Percentiles rank a stretch among this genome's conserved stretches.
These are phyloP conservation scores for Gadus chalcogrammus DNA, from an alignment of 2,113 vertebrate genomes.

Conservation along the genomic window DNA sequence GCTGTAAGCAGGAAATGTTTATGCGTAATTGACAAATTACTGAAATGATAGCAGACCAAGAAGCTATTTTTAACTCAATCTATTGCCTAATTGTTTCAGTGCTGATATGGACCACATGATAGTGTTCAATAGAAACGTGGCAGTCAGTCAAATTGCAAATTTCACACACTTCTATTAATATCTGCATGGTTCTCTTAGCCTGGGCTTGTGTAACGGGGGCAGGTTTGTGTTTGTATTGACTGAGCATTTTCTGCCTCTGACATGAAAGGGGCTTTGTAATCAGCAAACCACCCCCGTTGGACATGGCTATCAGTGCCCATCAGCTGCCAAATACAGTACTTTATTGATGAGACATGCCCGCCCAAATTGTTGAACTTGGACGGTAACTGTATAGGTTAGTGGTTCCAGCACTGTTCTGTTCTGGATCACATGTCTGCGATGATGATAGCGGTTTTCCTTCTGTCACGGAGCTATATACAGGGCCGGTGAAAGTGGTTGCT, in stretches of 20 bases:
- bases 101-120: too few species aligned
- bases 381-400: neutral
- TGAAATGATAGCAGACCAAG: too few species aligned
- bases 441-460: too few species aligned
- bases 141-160: conserved; percentile 48
- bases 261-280: conserved; percentile 51
- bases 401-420: too few species aligned
- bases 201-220: conserved; percentile 45
- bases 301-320: conserved; percentile 37
- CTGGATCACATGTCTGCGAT: too few species aligned
- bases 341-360: too few species aligned
- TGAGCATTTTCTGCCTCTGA: conserved; percentile 45
- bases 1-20: too few species aligned
- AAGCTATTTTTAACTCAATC: too few species aligned
- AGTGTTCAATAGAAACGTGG: conserved; percentile 35
- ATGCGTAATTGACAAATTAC: too few species aligned
- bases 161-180: conserved; percentile 58
- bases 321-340: conserved; percentile 11
- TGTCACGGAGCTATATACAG: too few species aligned
- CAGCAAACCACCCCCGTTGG: conserved; percentile 33
- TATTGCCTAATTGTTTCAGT: too few species aligned
- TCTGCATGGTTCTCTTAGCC: conserved; percentile 36
- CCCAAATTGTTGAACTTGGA: neutral
- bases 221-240: conserved; percentile 47
- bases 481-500: too few species aligned